Evolutionary conservation across 2,888 invertebrate genomes (phyloP).

Genomic region (Oxytorus armatus): DNA sequence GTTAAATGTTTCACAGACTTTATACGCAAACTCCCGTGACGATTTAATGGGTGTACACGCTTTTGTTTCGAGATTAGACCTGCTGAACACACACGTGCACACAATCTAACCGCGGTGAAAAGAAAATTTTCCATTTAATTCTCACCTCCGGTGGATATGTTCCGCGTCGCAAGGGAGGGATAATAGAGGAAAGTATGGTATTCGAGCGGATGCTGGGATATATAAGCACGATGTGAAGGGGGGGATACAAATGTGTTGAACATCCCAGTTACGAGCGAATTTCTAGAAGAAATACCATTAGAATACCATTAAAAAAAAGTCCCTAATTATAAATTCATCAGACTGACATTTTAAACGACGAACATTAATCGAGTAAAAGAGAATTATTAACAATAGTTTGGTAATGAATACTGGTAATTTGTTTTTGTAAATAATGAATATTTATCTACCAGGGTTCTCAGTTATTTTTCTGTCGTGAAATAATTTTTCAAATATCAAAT

Average conservation of each 20-base stretch:
- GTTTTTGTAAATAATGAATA: no score
- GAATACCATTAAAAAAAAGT: no score
- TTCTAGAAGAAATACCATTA: no score
- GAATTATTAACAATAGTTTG: no score
- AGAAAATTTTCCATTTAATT: slow-evolving; percentile 44
- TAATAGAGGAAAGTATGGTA: slow-evolving; percentile 20
- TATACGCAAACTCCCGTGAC: slow-evolving; percentile 38
- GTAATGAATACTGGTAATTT: no score
- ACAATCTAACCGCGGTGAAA: slow-evolving; percentile 9
- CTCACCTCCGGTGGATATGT: slow-evolving; percentile 7
- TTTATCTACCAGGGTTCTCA: no score
- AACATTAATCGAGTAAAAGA: no score
- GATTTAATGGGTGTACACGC: slow-evolving; percentile 30
- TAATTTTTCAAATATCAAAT: no score
- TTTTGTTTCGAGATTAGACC: slow-evolving; percentile 37
- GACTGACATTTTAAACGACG: no score
- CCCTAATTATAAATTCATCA: no score
- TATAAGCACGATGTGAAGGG: background rate
- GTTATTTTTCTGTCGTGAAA: no score
- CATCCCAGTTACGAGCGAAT: background rate
- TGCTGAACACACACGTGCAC: background rate
- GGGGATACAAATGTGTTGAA: background rate
- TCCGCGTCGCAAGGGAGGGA: slow-evolving; percentile 1
- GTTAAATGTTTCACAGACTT: slow-evolving; percentile 39
- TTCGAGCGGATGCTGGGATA: slow-evolving; percentile 5